phyloP scores from a whole-genome alignment of 2,888 invertebrate species.

The Mesorhabditis sp. region DNA sequence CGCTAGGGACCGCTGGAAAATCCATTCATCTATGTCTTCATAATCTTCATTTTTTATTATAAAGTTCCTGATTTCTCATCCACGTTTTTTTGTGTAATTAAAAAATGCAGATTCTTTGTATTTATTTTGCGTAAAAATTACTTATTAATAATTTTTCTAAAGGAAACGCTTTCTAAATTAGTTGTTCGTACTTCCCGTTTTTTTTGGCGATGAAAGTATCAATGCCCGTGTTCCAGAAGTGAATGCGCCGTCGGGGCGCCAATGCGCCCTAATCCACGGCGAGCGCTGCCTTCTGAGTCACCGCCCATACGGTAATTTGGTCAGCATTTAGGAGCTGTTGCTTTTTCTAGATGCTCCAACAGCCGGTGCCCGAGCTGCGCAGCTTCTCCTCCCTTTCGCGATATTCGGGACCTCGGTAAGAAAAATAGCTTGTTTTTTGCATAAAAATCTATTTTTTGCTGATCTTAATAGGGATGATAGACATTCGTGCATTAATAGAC shows the following conservation, averaged over 20 bases:
- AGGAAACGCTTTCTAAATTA: too few relatives aligned
- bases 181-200: too few relatives aligned
- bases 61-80: too few relatives aligned
- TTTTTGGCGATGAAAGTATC: background rate
- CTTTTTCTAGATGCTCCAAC: conserved; percentile 52
- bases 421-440: background rate
- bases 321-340: too few relatives aligned
- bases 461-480: conserved; percentile 6
- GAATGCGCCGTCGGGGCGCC: conserved; percentile 3
- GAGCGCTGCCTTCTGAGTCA: background rate
- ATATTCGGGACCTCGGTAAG: conserved; percentile 46
- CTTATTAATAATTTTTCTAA: too few relatives aligned
- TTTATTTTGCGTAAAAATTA: too few relatives aligned
- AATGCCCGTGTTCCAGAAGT: background rate
- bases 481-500: background rate
- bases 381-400: conserved; percentile 56
- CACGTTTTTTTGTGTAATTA: too few relatives aligned
- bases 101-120: too few relatives aligned
- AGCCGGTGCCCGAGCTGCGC: conserved; percentile 57
- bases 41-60: too few relatives aligned
- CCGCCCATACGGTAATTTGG: background rate
- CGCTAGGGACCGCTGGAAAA: too few relatives aligned
- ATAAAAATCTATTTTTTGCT: background rate
- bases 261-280: background rate
- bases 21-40: too few relatives aligned